Evolutionary conservation across 1,140 invertebrate genomes (phyloP).

Genomic region (Manduca sexta): DNA sequence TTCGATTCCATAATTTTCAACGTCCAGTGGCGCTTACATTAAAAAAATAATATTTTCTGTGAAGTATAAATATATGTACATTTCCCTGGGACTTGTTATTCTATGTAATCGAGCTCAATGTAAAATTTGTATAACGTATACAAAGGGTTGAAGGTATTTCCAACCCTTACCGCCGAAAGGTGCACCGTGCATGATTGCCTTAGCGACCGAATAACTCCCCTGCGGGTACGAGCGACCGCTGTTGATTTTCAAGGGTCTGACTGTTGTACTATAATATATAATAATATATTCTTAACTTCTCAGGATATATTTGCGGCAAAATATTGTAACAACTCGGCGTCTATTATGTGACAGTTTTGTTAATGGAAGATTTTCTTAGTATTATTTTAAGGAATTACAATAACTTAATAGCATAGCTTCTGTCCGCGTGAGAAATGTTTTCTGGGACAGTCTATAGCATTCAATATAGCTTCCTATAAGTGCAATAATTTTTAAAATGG

Average conservation of each 20-base stretch:
- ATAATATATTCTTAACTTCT: not conserved
- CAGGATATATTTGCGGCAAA: not conserved
- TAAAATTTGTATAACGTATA: not conserved
- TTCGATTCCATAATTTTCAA: too few species aligned
- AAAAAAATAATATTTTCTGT: too few species aligned
- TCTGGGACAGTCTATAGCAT: too few species aligned
- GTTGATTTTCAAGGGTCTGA: conserved; percentile 6
- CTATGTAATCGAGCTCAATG: not conserved
- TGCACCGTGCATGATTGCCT: conserved; percentile 3
- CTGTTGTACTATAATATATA: too few species aligned
- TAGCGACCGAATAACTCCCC: conserved; percentile 1
- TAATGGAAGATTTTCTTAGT: too few species aligned
- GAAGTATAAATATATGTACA: too few species aligned
- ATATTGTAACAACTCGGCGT: not conserved
- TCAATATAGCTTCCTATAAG: too few species aligned
- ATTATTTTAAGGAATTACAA: too few species aligned
- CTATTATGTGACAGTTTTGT: too few species aligned
- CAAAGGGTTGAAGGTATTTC: conserved; percentile 1
- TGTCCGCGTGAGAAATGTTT: too few species aligned
- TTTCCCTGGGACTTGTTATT: not conserved
- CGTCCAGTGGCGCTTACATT: not conserved
- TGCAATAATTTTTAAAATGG: too few species aligned
- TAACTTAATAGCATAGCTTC: too few species aligned
- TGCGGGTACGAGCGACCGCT: not conserved
- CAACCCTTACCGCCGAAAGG: conserved; percentile 3